Conservation (phyloP, 2,888 invertebrate genomes). For the Iphiclides podalirius region DNA sequence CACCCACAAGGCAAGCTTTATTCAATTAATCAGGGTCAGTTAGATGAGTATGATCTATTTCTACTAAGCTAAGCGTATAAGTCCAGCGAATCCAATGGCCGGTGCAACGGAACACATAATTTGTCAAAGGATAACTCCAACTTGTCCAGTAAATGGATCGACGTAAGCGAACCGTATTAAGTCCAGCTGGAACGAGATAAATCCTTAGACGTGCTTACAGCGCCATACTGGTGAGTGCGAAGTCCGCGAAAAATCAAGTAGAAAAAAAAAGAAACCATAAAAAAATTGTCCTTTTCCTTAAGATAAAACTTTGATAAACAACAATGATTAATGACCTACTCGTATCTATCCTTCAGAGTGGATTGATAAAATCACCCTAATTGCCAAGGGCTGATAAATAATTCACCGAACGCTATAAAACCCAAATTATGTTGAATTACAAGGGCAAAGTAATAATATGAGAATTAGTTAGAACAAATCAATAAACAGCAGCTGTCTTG, state of each 20-base stretch:
- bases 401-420: not conserved
- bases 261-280: no score
- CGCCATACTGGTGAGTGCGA: not conserved
- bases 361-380: no score
- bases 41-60: not conserved
- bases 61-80: not conserved
- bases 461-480: constrained; percentile 7
- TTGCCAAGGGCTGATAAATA: not conserved
- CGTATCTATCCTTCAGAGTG: no score
- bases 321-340: no score
- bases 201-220: constrained; percentile 1
- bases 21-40: not conserved
- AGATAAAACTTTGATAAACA: no score
- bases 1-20: no score
- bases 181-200: constrained; percentile 3
- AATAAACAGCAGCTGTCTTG: not conserved
- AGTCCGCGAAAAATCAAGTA: no score
- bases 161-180: constrained; percentile 3
- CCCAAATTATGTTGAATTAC: constrained; percentile 3
- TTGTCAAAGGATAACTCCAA: constrained; percentile 12
- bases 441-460: constrained; percentile 10
- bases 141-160: constrained; percentile 1
- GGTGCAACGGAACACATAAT: not conserved
- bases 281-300: no score
- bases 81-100: not conserved